A percentile compares a stretch with the other conserved stretches of the same genome.
Evolutionary conservation across 2,113 vertebrate species (phyloP).

Genomic region (Carettochelys insculpta): DNA sequence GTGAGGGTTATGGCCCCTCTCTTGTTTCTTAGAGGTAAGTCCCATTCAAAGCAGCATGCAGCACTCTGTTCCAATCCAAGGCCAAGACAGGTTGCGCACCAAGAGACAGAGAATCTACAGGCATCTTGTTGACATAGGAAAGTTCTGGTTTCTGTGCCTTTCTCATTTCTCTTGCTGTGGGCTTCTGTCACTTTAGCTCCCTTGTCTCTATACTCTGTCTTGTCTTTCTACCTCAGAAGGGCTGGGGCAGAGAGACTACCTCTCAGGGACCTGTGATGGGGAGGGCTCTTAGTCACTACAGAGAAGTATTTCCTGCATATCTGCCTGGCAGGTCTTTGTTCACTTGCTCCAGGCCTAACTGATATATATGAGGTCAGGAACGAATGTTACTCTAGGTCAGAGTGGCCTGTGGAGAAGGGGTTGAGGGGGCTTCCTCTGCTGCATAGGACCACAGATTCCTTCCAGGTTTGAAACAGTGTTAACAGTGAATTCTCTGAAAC

Average conservation of each 20-base stretch:
- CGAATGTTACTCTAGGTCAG: not conserved
- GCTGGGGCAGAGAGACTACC: too few relatives aligned
- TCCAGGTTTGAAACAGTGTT: not conserved
- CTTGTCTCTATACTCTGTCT: not conserved
- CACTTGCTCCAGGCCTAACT: not conserved
- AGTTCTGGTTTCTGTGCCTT: not conserved
- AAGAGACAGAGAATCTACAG: not conserved
- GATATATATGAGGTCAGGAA: not conserved
- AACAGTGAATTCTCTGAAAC: not conserved
- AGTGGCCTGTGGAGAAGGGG: too few relatives aligned
- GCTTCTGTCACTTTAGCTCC: not conserved
- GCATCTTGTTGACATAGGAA: not conserved
- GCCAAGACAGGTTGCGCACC: not conserved
- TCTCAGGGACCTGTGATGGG: not conserved
- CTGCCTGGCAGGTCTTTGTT: too few relatives aligned
- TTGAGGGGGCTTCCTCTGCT: not conserved
- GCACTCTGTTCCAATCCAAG: not conserved
- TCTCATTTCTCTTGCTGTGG: not conserved
- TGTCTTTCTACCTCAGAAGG: not conserved
- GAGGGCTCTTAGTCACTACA: not conserved
- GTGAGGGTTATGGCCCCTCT: not conserved
- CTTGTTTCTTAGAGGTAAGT: not conserved
- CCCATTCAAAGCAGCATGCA: not conserved
- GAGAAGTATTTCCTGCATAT: not conserved
- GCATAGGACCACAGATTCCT: rapidly evolving